A percentile compares a stretch with the other conserved stretches of the same genome.
Conservation (phyloP, 2,888 invertebrate species). For the Siphlonurus alternatus region DNA sequence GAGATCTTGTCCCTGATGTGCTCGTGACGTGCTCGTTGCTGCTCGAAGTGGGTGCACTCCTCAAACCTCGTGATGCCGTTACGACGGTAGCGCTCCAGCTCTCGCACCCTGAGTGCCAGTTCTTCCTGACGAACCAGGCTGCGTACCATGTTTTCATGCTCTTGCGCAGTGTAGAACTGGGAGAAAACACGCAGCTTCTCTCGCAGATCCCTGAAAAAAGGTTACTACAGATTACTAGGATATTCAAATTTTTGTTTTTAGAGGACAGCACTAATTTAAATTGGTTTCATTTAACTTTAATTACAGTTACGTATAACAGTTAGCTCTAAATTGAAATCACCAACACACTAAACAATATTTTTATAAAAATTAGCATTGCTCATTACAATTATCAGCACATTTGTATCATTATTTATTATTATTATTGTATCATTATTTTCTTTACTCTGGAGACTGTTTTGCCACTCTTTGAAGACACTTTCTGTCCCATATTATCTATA, state of each 20-base stretch:
- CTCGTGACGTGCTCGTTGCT: slow-evolving; percentile 32
- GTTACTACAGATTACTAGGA: neutral
- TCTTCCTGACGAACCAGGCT: slow-evolving; percentile 73
- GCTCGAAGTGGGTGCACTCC: slow-evolving; percentile 79
- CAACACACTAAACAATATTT: too few relatives aligned
- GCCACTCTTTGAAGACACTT: too few relatives aligned
- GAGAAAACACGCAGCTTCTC: slow-evolving; percentile 73
- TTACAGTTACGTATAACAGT: neutral
- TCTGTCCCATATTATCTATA: too few relatives aligned
- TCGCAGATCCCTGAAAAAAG: slow-evolving; percentile 48
- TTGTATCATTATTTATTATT: too few relatives aligned
- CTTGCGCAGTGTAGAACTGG: slow-evolving; percentile 73
- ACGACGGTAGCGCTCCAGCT: slow-evolving; percentile 66
- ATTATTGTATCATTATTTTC: too few relatives aligned
- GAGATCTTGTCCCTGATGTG: slow-evolving; percentile 41
- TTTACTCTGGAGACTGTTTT: too few relatives aligned
- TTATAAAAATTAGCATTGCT: too few relatives aligned
- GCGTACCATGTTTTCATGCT: slow-evolving; percentile 62
- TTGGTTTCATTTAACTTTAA: neutral
- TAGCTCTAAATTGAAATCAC: too few relatives aligned
- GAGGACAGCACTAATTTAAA: neutral
- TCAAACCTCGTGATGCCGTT: slow-evolving; percentile 70
- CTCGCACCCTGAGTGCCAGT: slow-evolving; percentile 62
- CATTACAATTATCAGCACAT: too few relatives aligned
- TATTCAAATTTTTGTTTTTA: neutral